Conservation (phyloP, 2,113 vertebrate species). For the Carassius gibelio region DNA sequence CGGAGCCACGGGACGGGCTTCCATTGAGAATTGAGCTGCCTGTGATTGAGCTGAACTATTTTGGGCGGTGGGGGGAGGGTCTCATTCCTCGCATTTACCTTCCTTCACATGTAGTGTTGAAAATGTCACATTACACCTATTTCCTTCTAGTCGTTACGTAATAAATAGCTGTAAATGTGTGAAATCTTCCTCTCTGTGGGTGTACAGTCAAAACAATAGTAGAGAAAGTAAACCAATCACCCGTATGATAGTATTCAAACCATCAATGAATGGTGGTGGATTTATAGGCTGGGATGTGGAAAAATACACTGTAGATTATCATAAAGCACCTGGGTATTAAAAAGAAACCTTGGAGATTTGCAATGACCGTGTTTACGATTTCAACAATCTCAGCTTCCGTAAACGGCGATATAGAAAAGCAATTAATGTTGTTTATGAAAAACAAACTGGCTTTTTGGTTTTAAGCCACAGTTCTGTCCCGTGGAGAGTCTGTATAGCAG, state of each 20-base stretch:
- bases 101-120: background rate
- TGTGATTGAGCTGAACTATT: slow-evolving; percentile 61
- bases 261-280: slow-evolving; percentile 2
- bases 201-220: background rate
- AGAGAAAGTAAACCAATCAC: background rate
- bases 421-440: slow-evolving; percentile 36
- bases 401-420: slow-evolving; percentile 39
- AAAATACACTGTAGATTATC: slow-evolving; percentile 33
- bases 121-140: background rate
- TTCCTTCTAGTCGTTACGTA: background rate
- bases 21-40: slow-evolving; percentile 61
- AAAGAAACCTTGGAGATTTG: slow-evolving; percentile 40
- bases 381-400: slow-evolving; percentile 28
- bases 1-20: slow-evolving; percentile 39
- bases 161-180: background rate
- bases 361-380: slow-evolving; percentile 37
- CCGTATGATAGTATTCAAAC: background rate
- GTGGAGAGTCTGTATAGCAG: background rate
- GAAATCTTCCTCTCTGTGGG: background rate
- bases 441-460: background rate
- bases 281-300: slow-evolving; percentile 12
- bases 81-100: background rate
- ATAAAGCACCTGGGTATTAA: slow-evolving; percentile 11
- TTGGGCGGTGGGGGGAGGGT: slow-evolving; percentile 26
- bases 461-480: background rate